Base-by-base conservation (phyloP, 2,113 vertebrate species). In the Uria lomvia region DNA sequence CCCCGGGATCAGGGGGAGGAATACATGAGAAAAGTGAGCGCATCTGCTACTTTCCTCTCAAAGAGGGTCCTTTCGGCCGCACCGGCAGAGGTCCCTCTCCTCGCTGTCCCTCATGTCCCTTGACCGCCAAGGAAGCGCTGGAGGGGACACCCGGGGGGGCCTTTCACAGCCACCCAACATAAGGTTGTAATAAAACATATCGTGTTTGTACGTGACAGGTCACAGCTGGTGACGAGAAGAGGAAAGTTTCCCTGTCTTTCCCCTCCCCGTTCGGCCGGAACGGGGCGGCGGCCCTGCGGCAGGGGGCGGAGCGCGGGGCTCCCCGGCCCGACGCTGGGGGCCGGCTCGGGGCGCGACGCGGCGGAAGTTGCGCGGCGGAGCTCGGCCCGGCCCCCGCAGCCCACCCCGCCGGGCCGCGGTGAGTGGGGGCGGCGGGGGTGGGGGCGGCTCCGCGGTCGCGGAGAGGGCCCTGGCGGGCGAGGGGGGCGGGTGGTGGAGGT, bases 181-280 rank as follows among this genome's bases (percentile, higher is more conserved):
- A 5, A 18, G 34, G 45, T 2, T 47, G 55, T 4, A 11, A 19
- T 24, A 9, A 42, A 45, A 13, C 0, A 7, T 8, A 6, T 14
- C 19, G 4, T 3, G 49, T 7, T 49, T 32, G 9, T 0, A 21
- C 13, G 2, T 0, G 40, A 32, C 9, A 12, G 23, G 38, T 1
- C 36, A n/a, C 24, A 1, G 8, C 5, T 24, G 18, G 12, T 3
- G 19, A 6, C 18, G 11, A 24, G 4, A 14, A 11, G 20, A 21
- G 11, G 10, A 10, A 29, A n/a, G 9, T 4, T 34, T 2, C 4
- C 2, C 0, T 1, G 15, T 26, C 0, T 4, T 8, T 2, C 7
- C 0, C 2, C 24, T 43, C 22, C 42, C 71, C n/a, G 6, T 11
- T 29, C 0, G 20, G 38, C 32, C 15, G 8, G 14, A 5, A 13